These are phyloP conservation scores for Argentina silus DNA, from an alignment of 2,797 vertebrate species.

Conservation along the genomic window DNA sequence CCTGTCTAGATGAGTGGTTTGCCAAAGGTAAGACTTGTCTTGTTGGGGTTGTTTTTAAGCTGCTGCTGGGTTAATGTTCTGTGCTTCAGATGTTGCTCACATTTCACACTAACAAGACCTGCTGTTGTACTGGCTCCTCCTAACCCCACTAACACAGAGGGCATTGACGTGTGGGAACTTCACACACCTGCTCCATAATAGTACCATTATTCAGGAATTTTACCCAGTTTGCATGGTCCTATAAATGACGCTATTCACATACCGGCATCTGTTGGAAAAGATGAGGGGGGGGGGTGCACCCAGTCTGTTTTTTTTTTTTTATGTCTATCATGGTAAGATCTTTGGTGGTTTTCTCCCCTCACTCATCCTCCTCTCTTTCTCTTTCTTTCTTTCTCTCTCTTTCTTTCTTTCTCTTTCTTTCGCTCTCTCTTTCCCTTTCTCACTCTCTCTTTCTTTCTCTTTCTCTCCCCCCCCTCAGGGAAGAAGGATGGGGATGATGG, in stretches of 20 bases:
- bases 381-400: not conserved
- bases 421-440: not conserved
- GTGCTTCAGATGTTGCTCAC: not conserved
- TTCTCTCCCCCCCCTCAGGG: slow-evolving; percentile 69
- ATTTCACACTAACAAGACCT: not conserved
- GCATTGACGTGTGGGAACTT: no score
- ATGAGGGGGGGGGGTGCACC: no score
- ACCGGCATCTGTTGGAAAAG: no score
- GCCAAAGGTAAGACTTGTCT: slow-evolving; percentile 90
- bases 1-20: slow-evolving; percentile 93
- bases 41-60: not conserved
- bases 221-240: no score
- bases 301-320: no score
- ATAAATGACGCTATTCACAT: no score
- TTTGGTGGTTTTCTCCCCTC: slow-evolving; percentile 7
- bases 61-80: no score
- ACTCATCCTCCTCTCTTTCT: not conserved
- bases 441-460: not conserved
- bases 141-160: no score
- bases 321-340: no score
- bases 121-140: no score
- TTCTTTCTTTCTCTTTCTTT: not conserved
- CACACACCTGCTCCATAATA: no score
- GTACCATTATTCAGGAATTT: no score
- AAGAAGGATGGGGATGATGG: slow-evolving; percentile 89